Evolutionary conservation across 2,797 vertebrate genomes (phyloP).

Genomic region (Chelonia mydas): DNA sequence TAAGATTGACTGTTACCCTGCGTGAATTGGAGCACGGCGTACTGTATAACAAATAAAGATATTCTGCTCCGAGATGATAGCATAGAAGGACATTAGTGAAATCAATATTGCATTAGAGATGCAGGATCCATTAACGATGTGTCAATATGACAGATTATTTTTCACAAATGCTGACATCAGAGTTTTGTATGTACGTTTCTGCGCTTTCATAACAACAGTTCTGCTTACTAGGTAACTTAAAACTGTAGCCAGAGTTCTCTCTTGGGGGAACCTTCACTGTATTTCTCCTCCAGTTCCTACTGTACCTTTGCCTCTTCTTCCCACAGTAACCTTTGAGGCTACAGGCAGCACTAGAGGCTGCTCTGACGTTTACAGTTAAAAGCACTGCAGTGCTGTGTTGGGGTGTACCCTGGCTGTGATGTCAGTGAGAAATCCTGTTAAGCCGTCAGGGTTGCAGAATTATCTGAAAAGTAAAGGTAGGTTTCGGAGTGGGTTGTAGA

Average conservation of each 20-base stretch:
- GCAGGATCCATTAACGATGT: constrained; percentile 70
- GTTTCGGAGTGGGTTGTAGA: neutral
- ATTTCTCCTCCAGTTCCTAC: rapidly evolving
- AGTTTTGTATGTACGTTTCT: constrained; percentile 8
- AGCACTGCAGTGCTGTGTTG: neutral
- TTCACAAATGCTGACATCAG: constrained; percentile 69
- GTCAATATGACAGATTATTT: constrained; percentile 67
- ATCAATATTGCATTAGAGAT: constrained; percentile 79
- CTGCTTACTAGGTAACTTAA: constrained; percentile 54
- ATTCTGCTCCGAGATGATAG: constrained; percentile 58
- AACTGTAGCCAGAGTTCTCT: constrained; percentile 1
- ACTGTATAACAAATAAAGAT: constrained; percentile 32
- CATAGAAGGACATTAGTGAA: constrained; percentile 70
- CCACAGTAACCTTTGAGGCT: neutral
- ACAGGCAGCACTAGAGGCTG: neutral
- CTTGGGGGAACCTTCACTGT: rapidly evolving
- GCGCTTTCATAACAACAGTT: constrained; percentile 23
- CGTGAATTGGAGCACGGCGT: constrained; percentile 44
- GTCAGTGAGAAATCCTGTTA: neutral
- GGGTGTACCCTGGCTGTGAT: neutral
- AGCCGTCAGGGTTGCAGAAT: neutral
- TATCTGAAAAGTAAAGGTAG: neutral
- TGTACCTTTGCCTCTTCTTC: neutral
- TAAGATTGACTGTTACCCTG: constrained; percentile 1
- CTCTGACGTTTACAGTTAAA: neutral